Conservation (phyloP, 35 echinoderm and acorn worm species). For the Apostichopus parvimensis region DNA sequence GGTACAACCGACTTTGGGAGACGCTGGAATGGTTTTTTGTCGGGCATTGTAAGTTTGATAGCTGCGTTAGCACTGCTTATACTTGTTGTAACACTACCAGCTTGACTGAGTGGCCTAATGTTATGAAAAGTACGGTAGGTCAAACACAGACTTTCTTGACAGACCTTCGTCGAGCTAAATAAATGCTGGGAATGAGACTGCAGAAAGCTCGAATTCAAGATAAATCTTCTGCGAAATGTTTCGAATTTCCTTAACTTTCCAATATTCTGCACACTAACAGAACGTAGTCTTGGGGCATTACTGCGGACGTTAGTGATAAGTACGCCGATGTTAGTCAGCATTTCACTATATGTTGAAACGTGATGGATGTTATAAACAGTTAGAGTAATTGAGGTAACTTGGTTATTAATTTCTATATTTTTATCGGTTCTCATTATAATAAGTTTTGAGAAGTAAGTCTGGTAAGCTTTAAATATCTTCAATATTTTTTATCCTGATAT, state of each 20-base stretch:
- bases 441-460: too few species aligned
- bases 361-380: too few species aligned
- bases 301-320: not conserved
- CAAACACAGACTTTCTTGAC: not conserved
- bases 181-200: not conserved
- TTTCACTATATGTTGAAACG: not conserved
- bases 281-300: not conserved
- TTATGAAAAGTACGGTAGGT: not conserved
- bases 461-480: too few species aligned
- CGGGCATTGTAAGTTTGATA: conserved; percentile 67
- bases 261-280: not conserved
- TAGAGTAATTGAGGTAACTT: too few species aligned
- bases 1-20: conserved; percentile 80
- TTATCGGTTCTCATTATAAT: too few species aligned
- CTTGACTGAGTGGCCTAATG: not conserved
- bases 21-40: conserved; percentile 94
- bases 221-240: not conserved
- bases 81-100: not conserved
- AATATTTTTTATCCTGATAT: too few species aligned
- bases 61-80: not conserved
- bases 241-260: not conserved
- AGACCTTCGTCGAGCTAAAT: not conserved
- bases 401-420: too few species aligned
- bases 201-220: not conserved
- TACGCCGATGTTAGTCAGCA: not conserved